Conservation (phyloP, 2,113 vertebrate species). For the Mobula hypostoma region DNA sequence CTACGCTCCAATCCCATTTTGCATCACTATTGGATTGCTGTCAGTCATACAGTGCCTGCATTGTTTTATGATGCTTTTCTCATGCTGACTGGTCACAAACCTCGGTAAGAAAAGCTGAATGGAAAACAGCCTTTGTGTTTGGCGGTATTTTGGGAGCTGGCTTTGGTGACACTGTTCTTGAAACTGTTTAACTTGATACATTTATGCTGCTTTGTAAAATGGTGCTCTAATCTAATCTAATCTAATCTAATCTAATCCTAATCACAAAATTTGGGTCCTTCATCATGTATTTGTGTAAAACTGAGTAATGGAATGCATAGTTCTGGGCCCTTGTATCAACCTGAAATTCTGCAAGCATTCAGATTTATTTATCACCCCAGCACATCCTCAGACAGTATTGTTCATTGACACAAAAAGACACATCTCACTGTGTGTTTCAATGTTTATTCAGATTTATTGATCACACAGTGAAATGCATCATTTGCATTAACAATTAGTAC, state of each 20-base stretch:
- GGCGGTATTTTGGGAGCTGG: constrained; percentile 41
- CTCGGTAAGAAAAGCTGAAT: constrained; percentile 76
- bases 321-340: not conserved
- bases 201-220: not conserved
- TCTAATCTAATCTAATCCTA: not conserved
- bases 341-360: not conserved
- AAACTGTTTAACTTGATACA: not conserved
- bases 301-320: not conserved
- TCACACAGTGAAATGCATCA: too few relatives aligned
- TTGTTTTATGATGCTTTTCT: constrained; percentile 77
- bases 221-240: not conserved
- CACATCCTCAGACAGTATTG: too few relatives aligned
- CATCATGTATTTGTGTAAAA: not conserved
- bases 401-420: too few relatives aligned
- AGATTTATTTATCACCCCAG: too few relatives aligned
- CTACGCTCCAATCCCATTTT: constrained; percentile 63
- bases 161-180: constrained; percentile 50
- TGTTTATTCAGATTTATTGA: too few relatives aligned
- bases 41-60: constrained; percentile 64
- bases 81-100: constrained; percentile 76
- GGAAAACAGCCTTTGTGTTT: constrained; percentile 49
- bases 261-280: not conserved
- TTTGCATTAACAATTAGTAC: too few relatives aligned
- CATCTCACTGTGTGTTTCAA: too few relatives aligned
- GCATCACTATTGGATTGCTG: constrained; percentile 65